Percentiles rank a stretch among this genome's conserved stretches.
These are phyloP conservation scores for Octodonta nipae DNA, from an alignment of 2,888 invertebrate species.

Conservation along the genomic window DNA sequence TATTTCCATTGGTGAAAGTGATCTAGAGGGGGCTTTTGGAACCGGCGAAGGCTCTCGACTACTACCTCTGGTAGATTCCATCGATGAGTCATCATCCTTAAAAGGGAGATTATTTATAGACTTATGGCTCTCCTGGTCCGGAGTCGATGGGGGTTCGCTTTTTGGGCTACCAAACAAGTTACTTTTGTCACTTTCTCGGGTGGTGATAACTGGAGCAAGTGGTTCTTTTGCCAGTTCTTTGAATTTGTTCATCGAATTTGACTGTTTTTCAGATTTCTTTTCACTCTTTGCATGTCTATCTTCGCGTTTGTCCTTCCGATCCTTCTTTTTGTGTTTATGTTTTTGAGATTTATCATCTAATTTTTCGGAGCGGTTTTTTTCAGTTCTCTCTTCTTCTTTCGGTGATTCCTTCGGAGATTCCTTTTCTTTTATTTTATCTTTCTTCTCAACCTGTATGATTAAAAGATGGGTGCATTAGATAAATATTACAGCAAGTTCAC, in stretches of 20 bases:
- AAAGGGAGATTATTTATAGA: conserved; percentile 10
- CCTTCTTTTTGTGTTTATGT: conserved; percentile 43
- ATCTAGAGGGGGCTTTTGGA: conserved; percentile 10
- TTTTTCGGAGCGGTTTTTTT: conserved; percentile 29
- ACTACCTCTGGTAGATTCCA: conserved; percentile 24
- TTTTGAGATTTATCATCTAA: conserved; percentile 34
- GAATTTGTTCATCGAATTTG: conserved; percentile 4
- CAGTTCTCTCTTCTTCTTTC: conserved; percentile 25
- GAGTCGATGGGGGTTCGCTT: conserved; percentile 15
- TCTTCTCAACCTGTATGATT: conserved; percentile 42
- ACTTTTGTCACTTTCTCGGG: conserved; percentile 20
- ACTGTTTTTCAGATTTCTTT: conserved; percentile 15
- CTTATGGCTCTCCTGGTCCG: conserved; percentile 14
- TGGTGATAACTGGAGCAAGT: conserved; percentile 5
- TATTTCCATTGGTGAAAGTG: conserved; percentile 10
- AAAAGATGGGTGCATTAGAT: too few species aligned
- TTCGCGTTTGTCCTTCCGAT: conserved; percentile 42
- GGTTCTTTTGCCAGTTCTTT: conserved; percentile 8
- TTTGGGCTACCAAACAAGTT: conserved; percentile 20
- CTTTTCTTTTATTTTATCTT: conserved; percentile 42
- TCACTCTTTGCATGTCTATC: conserved; percentile 36
- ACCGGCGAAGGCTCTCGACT: conserved; percentile 24
- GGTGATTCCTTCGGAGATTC: conserved; percentile 29
- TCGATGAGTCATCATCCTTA: conserved; percentile 27
- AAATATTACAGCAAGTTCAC: too few species aligned